These are phyloP conservation scores for Cecidostiba fungosa DNA, from an alignment of 2,888 invertebrate genomes.

Conservation along the genomic window DNA sequence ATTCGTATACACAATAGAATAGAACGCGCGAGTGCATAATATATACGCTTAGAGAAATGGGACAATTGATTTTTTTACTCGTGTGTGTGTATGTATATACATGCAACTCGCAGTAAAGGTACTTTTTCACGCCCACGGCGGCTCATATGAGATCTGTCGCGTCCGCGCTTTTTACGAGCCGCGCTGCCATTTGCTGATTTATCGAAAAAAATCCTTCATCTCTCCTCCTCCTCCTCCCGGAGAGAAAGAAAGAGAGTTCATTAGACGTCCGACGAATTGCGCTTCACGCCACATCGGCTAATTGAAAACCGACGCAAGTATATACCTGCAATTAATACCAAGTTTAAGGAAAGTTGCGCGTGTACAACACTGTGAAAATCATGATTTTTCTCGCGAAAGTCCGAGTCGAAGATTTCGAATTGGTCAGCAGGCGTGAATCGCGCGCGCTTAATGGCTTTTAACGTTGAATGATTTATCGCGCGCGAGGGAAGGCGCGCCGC, in stretches of 20 bases:
- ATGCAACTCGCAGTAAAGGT: neutral
- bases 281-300: neutral
- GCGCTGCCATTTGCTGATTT: constrained; percentile 42
- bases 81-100: neutral
- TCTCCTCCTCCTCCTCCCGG: neutral
- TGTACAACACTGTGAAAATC: neutral
- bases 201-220: constrained; percentile 45
- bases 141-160: constrained; percentile 44
- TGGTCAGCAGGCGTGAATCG: constrained; percentile 18
- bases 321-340: constrained; percentile 26
- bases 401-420: neutral
- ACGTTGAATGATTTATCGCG: constrained; percentile 50
- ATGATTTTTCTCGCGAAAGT: constrained; percentile 26
- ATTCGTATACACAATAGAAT: neutral
- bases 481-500: constrained; percentile 6
- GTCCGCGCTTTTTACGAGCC: constrained; percentile 48
- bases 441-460: constrained; percentile 46
- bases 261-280: constrained; percentile 20
- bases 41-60: neutral
- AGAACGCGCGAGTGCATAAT: neutral
- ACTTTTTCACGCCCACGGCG: neutral
- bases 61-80: constrained; percentile 32
- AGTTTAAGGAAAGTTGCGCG: constrained; percentile 29
- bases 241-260: neutral
- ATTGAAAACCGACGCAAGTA: constrained; percentile 22